A percentile compares a stretch with the other conserved stretches of the same genome.
Evolutionary conservation across 2,113 vertebrate genomes (phyloP).

Genomic region (Corydoras maculifer): DNA sequence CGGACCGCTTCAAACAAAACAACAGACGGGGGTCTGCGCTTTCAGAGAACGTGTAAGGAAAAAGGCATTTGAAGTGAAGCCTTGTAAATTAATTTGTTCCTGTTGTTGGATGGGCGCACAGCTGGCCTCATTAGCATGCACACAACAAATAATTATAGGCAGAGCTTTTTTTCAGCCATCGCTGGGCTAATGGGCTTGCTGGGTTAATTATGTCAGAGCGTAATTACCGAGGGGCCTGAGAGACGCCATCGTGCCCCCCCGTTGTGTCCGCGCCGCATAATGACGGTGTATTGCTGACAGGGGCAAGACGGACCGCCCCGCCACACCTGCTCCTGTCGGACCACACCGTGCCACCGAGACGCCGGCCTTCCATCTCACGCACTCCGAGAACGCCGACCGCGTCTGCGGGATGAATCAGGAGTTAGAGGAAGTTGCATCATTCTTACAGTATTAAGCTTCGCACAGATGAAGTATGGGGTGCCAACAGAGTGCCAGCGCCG

Average conservation of each 20-base stretch:
- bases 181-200: conserved; percentile 99
- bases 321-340: conserved; percentile 85
- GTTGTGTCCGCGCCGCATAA: conserved; percentile 88
- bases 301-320: conserved; percentile 71
- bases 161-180: conserved; percentile 79
- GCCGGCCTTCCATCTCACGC: background rate
- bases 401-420: conserved; percentile 9
- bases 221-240: conserved; percentile 99
- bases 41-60: conserved; percentile 38
- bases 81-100: conserved; percentile 99
- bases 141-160: conserved; percentile 99
- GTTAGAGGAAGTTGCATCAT: conserved; percentile 33
- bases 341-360: conserved; percentile 27
- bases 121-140: conserved; percentile 99
- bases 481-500: background rate
- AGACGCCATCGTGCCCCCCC: conserved; percentile 86
- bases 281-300: conserved; percentile 85
- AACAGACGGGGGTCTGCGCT: background rate
- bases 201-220: conserved; percentile 99
- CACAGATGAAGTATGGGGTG: background rate
- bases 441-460: conserved; percentile 4
- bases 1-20: background rate
- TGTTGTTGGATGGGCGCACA: conserved; percentile 99
- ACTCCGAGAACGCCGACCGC: background rate
- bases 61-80: conserved; percentile 74